Conservation (phyloP, 2,113 vertebrate species). For the Alexandromys fortis region DNA sequence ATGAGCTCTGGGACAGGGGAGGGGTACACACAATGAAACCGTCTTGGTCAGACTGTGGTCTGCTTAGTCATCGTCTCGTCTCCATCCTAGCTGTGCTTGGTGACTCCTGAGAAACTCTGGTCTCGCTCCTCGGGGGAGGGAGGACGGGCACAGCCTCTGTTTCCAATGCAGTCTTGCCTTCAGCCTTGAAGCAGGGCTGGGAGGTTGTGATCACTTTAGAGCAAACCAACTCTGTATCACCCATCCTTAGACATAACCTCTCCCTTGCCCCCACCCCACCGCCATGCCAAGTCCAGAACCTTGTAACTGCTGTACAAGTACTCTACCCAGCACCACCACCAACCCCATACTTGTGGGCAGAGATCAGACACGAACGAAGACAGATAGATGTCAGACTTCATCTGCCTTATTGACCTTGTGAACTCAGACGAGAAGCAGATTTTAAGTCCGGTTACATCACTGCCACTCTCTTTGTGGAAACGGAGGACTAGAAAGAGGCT, state of each 20-base stretch:
- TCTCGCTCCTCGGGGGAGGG: not conserved
- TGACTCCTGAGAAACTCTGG: not conserved
- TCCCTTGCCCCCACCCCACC: not conserved
- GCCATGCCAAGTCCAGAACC: not conserved
- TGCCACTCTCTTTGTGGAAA: not conserved
- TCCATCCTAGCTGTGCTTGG: not conserved
- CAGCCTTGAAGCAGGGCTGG: not conserved
- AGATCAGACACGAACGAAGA: not conserved
- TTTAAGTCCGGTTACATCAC: not conserved
- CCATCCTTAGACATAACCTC: not conserved
- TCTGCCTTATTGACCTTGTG: not conserved
- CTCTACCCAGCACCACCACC: not conserved
- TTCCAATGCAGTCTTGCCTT: not conserved
- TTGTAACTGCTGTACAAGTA: not conserved
- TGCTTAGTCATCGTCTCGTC: not conserved
- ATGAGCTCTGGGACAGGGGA: not conserved
- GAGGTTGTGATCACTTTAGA: not conserved
- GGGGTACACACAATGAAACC: not conserved
- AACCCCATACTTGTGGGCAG: not conserved
- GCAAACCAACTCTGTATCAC: not conserved
- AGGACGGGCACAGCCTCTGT: not conserved
- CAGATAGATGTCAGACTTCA: not conserved
- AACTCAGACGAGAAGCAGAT: not conserved
- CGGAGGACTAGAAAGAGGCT: not conserved
- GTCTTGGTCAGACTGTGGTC: not conserved